A percentile compares a stretch with the other conserved stretches of the same genome.
These are phyloP conservation scores for Morone saxatilis DNA, from an alignment of 2,113 vertebrate species.

Conservation along the genomic window DNA sequence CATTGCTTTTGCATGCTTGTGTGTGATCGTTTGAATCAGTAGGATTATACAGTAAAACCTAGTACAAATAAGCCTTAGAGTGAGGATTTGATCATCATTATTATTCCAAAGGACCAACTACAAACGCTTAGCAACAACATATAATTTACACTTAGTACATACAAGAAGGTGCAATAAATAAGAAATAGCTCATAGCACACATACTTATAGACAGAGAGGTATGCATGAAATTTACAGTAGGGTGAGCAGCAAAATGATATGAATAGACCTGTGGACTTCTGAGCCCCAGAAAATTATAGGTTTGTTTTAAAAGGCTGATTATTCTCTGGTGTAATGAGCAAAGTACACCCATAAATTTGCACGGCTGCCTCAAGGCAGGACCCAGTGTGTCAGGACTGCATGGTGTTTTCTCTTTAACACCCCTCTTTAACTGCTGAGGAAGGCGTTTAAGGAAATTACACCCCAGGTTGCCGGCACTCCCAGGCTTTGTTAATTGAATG, in stretches of 20 bases:
- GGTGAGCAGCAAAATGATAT: slow-evolving; percentile 48
- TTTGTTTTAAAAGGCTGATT: slow-evolving; percentile 80
- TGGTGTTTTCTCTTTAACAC: slow-evolving; percentile 60
- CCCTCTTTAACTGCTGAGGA: slow-evolving; percentile 66
- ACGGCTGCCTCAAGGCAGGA: slow-evolving; percentile 61
- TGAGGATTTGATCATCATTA: not conserved
- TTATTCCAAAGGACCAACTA: not conserved
- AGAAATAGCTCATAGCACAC: slow-evolving; percentile 3
- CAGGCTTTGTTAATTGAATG: slow-evolving; percentile 72
- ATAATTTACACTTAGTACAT: not conserved
- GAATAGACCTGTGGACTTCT: slow-evolving; percentile 51
- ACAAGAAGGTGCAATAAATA: slow-evolving; percentile 1
- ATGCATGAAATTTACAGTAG: slow-evolving; percentile 4
- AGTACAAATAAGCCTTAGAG: not conserved
- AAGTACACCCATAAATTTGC: slow-evolving; percentile 75
- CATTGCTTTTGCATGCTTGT: not conserved
- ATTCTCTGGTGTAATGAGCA: slow-evolving; percentile 72
- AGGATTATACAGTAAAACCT: not conserved
- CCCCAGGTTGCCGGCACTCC: slow-evolving; percentile 68
- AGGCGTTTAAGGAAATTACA: slow-evolving; percentile 81
- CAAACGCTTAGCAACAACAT: not conserved
- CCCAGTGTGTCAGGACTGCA: slow-evolving; percentile 49
- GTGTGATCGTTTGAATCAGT: not conserved
- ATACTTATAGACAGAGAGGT: not conserved
- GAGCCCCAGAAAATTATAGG: slow-evolving; percentile 57